A percentile compares a stretch with the other conserved stretches of the same genome.
These are phyloP conservation scores for Trogon melanurus DNA, from an alignment of 2,113 vertebrate species.

Conservation along the genomic window DNA sequence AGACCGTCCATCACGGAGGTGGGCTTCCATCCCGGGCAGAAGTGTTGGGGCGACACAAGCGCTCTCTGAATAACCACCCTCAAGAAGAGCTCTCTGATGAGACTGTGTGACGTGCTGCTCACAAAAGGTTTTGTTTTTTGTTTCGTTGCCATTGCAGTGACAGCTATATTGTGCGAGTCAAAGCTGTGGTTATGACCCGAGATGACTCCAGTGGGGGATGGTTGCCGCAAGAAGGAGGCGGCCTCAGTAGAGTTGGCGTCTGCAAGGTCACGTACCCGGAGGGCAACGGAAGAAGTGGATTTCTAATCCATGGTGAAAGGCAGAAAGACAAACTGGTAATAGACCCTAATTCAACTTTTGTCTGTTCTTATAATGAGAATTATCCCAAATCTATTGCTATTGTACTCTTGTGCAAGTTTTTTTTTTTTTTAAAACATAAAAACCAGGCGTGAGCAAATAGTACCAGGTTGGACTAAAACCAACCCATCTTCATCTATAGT, in stretches of 20 bases:
- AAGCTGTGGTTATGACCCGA: constrained; percentile 99
- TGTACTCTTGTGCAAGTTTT: not conserved
- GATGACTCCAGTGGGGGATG: constrained; percentile 99
- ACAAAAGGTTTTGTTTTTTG: constrained; percentile 57
- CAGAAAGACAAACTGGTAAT: constrained; percentile 97
- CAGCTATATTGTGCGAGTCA: constrained; percentile 99
- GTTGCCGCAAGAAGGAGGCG: constrained; percentile 97
- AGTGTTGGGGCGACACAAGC: accelerated
- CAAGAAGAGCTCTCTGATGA: not conserved
- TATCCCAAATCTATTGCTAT: constrained; percentile 4
- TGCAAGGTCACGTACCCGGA: constrained; percentile 92
- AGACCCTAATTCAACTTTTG: constrained; percentile 56
- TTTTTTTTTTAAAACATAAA: not conserved
- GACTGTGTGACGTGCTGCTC: constrained; percentile 40
- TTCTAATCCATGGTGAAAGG: constrained; percentile 96
- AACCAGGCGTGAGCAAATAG: not conserved
- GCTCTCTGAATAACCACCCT: not conserved
- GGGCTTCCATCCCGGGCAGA: not conserved
- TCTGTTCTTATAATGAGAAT: constrained; percentile 44
- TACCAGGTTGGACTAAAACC: not conserved
- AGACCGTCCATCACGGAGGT: accelerated
- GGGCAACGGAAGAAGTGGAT: constrained; percentile 88
- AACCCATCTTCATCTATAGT: not conserved
- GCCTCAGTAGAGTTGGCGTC: constrained; percentile 96
- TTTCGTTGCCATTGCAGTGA: constrained; percentile 84